Evolutionary conservation across 2,113 vertebrate species (phyloP), one percentile per base, ranked within the genome.

Genomic region (Bos indicus): DNA sequence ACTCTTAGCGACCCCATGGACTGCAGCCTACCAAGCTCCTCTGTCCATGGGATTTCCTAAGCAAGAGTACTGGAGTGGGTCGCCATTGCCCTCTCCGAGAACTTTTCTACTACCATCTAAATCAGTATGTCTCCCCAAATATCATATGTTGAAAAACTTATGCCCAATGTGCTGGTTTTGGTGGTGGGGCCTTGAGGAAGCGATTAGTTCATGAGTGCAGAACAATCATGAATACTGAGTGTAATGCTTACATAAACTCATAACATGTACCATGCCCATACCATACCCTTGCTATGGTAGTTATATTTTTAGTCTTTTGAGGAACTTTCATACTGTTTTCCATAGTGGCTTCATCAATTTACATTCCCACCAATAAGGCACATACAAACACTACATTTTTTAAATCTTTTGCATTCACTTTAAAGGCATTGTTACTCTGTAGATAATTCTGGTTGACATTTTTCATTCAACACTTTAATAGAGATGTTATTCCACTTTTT

Each of bases 251-350:
- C 5, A 52, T 33, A 81, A 15, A 33, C 5, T 81, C 78, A 67
- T n/a, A n/a, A 7, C 16, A 17, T 0, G 2, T n/a, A 0, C 33
- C 33, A 67, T 67, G 33, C 16, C 0, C 78, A 52, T 81, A 67
- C 64, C 7, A 67, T 67, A n/a, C 7, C 28, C 78, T 81, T 81
- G 78, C 17, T 80, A 30, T 80, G 43, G 43, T 80, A 30, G 26
- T 5, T 36, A 36, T 30, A 16, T 2, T 71, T 60, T 60, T 28
- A 71, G 19, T 71, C n/a, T 71, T 11, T 40, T 71, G n/a, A 40
- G 67, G n/a, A 23, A 36, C 17, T 71, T 71, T 71, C n/a, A 36
- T 67, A 71, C 67, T 71, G 0, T 71, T 71, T 71, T 71, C 9
- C 67, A 11, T 36, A 36, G 17, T 11, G 64, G n/a, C n/a, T 71